Percentiles rank a stretch among this genome's conserved stretches.
phyloP scores from a whole-genome alignment of 2,888 invertebrate species.

The Mimachlamys varia region DNA sequence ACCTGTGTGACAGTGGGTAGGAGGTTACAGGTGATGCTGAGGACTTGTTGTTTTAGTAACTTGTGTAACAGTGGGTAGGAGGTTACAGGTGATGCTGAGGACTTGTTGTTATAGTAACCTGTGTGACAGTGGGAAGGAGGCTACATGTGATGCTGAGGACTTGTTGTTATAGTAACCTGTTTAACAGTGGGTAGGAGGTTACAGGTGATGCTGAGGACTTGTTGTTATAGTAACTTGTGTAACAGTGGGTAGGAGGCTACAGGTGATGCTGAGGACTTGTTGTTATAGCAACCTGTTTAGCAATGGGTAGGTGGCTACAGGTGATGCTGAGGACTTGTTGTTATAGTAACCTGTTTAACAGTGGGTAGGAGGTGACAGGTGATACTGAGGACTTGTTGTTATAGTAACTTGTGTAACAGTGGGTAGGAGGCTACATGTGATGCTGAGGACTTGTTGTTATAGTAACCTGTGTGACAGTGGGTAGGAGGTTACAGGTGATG shows the following conservation, averaged over 20 bases:
- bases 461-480: not conserved
- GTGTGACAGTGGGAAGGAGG: not conserved
- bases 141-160: not conserved
- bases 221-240: not conserved
- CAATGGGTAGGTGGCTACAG: not conserved
- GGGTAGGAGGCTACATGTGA: not conserved
- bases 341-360: not conserved
- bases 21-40: not conserved
- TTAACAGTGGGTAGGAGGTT: not conserved
- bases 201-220: not conserved
- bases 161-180: not conserved
- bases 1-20: not conserved
- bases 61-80: not conserved
- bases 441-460: not conserved
- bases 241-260: not conserved
- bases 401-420: not conserved
- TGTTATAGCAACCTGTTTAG: not conserved
- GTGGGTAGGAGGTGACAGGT: not conserved
- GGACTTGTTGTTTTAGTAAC: not conserved
- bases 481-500: not conserved
- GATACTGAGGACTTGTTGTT: no score
- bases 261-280: not conserved
- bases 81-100: not conserved
- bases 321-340: no score
- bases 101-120: not conserved